Conservation (phyloP, 1,140 invertebrate species). For the Cherax destructor region DNA sequence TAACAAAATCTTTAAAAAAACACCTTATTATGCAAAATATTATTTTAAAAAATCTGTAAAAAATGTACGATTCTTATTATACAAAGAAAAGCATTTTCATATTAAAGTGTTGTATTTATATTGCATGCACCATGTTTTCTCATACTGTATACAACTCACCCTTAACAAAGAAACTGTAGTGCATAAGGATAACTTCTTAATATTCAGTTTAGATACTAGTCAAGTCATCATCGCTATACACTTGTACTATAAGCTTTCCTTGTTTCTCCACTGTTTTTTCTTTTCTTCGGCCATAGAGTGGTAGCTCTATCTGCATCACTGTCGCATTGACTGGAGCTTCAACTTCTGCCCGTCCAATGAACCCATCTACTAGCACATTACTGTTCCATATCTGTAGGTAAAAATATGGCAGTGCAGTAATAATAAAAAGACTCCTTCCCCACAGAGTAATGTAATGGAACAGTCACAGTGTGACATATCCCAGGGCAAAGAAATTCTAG, state of each 20-base stretch:
- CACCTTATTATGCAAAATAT: too few relatives aligned
- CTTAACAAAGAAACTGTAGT: neutral
- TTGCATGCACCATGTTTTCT: neutral
- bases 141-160: neutral
- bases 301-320: conserved; percentile 64
- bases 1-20: too few relatives aligned
- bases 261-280: conserved; percentile 67
- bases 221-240: conserved; percentile 71
- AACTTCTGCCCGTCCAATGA: conserved; percentile 75
- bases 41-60: too few relatives aligned
- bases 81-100: neutral
- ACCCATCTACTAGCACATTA: conserved; percentile 76
- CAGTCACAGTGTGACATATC: too few relatives aligned
- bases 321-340: conserved; percentile 58
- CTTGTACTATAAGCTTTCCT: conserved; percentile 67
- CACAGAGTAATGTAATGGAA: too few relatives aligned
- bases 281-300: conserved; percentile 65
- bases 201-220: conserved; percentile 58
- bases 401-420: conserved; percentile 26
- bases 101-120: neutral
- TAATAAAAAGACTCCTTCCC: neutral
- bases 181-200: neutral
- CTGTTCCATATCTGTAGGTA: conserved; percentile 75
- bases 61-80: too few relatives aligned
- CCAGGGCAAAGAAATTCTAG: too few relatives aligned